A percentile compares a stretch with the other conserved stretches of the same genome.
These are phyloP conservation scores for Parauchenoglanis punctatus DNA, from an alignment of 2,797 vertebrate species.

Conservation along the genomic window DNA sequence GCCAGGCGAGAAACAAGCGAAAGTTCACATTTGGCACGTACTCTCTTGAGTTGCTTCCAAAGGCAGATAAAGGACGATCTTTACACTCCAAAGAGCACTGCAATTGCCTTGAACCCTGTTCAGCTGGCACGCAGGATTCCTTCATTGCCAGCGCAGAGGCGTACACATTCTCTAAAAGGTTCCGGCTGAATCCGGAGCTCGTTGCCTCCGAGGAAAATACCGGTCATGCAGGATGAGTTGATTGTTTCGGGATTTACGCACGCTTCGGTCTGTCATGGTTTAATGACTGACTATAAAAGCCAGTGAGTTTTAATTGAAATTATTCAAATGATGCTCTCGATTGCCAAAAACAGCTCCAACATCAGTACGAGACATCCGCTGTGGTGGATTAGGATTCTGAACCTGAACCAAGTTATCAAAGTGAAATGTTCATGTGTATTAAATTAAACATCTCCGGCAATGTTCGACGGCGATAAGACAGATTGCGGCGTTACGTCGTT, in stretches of 20 bases:
- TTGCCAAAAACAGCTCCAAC: slow-evolving; percentile 12
- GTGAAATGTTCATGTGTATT: not conserved
- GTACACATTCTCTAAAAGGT: not conserved
- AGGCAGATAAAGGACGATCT: slow-evolving; percentile 32
- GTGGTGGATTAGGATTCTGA: not conserved
- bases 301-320: slow-evolving; percentile 36
- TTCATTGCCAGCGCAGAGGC: slow-evolving; percentile 3
- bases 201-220: not conserved
- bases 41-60: not conserved
- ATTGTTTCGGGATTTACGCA: slow-evolving; percentile 39
- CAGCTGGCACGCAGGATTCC: slow-evolving; percentile 10
- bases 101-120: slow-evolving; percentile 20
- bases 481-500: not conserved
- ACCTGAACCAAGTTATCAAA: slow-evolving; percentile 5
- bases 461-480: not conserved
- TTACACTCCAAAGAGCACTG: slow-evolving; percentile 10
- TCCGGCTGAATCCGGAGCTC: not conserved
- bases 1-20: not conserved
- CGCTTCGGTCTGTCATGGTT: slow-evolving; percentile 27
- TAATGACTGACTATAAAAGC: slow-evolving; percentile 27
- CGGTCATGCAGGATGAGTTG: slow-evolving; percentile 14
- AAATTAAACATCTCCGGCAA: not conserved
- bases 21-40: not conserved
- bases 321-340: slow-evolving; percentile 17
- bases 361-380: not conserved